Percentiles rank a stretch among this genome's conserved stretches.
phyloP scores from a whole-genome alignment of 2,888 invertebrate genomes.

The Watsonalla binaria region DNA sequence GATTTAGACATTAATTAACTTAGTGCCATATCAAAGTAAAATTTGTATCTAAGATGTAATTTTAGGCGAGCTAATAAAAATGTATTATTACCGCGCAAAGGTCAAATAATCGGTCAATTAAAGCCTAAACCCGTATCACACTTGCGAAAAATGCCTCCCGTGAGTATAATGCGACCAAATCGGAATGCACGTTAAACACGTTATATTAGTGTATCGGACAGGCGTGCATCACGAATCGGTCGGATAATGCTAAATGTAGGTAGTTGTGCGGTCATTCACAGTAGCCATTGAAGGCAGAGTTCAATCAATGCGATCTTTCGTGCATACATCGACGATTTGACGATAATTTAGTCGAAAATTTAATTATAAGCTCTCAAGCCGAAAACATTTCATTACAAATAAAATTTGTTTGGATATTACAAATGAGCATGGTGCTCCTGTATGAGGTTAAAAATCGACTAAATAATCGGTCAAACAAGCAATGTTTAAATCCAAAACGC shows the following conservation, averaged over 20 bases:
- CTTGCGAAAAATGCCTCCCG: slow-evolving; percentile 54
- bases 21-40: slow-evolving; percentile 40
- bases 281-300: slow-evolving; percentile 25
- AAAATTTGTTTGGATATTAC: too few species aligned
- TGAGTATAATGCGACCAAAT: slow-evolving; percentile 33
- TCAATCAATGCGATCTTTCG: not conserved
- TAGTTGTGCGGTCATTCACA: slow-evolving; percentile 62
- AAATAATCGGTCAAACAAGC: slow-evolving; percentile 11
- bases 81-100: slow-evolving; percentile 24
- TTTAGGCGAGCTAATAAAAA: slow-evolving; percentile 29
- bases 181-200: slow-evolving; percentile 18
- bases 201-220: slow-evolving; percentile 2
- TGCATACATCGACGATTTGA: not conserved
- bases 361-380: too few species aligned
- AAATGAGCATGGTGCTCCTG: too few species aligned
- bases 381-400: too few species aligned
- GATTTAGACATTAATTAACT: slow-evolving; percentile 73
- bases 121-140: slow-evolving; percentile 71
- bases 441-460: slow-evolving; percentile 2
- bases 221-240: slow-evolving; percentile 30
- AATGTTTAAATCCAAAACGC: slow-evolving; percentile 19
- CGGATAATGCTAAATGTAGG: slow-evolving; percentile 35
- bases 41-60: slow-evolving; percentile 16
- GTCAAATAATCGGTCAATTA: slow-evolving; percentile 53
- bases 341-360: slow-evolving; percentile 13